Base-by-base conservation (phyloP, 2,888 invertebrate species). In the Hipparchia semele region DNA sequence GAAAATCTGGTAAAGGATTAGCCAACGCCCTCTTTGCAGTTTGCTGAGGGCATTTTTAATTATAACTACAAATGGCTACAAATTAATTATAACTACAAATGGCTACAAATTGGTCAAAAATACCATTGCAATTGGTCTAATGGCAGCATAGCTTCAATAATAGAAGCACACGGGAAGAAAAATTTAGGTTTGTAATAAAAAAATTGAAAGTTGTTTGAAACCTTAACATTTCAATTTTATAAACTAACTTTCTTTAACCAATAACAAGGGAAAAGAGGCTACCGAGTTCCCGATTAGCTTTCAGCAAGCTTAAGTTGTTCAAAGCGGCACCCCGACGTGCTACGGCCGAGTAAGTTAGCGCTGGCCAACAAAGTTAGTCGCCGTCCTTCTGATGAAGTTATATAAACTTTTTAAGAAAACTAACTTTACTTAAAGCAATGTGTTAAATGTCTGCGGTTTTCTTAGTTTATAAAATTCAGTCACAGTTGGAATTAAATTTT, bases 321-420 rank as follows among this genome's bases (percentile, higher is more conserved):
- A 68, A 68, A 51, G 33, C 49, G 68, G 58, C 68, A 56, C 56
- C 67, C 45, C 56, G 46, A 39, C 39, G 39, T 39, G 39, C 39
- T 13, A 45, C 39, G 68, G 56, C 49, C 59, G 59, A 58, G 59
- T 8, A 59, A 68, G 58, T 68, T 68, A 68, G 49, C 68, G 7
- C 58, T 59, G 46, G 68, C 58, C 7, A 46, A 68, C 59, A 23
- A 68, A 68, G 68, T 68, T 53, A 65, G 65, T 13, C 10, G 65
- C 33, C 65, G 68, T 68, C 49, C 56, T 66, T 53, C 51, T 60
- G 68, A 68, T 60, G 51, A 68, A 68, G 33, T 68, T 68, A 68
- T 68, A 60, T 49, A 68, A 59, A 60, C 59, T 13, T 58, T 9
- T 23, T 33, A 65, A 53, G 33, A 23, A 68, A 58, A 59, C 10